Evolutionary conservation across 2,797 vertebrate genomes (phyloP).

Genomic region (Argya squamiceps): DNA sequence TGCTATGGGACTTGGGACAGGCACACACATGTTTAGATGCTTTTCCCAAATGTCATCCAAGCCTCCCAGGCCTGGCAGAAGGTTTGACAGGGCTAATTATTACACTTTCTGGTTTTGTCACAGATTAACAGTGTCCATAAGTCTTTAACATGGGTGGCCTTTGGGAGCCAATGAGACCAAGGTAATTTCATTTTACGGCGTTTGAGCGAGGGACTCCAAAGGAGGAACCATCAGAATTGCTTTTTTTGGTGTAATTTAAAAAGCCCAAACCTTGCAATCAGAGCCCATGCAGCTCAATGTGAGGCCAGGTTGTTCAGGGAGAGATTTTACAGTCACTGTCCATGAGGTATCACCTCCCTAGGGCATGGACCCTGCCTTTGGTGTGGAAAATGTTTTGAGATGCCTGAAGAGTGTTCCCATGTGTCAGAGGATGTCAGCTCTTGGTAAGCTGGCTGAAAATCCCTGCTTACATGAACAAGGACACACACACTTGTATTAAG

Average conservation of each 20-base stretch:
- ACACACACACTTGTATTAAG: neutral
- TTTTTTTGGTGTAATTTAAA: neutral
- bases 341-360: neutral
- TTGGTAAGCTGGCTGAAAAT: neutral
- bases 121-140: neutral
- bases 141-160: neutral
- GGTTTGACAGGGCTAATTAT: conserved; percentile 50
- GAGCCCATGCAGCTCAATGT: neutral
- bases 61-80: conserved; percentile 43
- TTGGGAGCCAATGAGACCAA: neutral
- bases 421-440: neutral
- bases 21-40: neutral
- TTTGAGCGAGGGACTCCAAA: neutral
- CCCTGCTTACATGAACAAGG: neutral
- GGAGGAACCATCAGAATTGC: neutral
- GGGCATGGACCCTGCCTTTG: neutral
- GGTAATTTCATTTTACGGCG: neutral
- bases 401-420: neutral
- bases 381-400: neutral
- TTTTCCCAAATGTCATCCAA: conserved; percentile 55
- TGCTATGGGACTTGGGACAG: conserved; percentile 12
- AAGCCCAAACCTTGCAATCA: neutral
- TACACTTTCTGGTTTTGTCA: conserved; percentile 28
- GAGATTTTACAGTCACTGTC: neutral
- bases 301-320: neutral